phyloP scores from a whole-genome alignment of 2,113 vertebrate genomes.

The Excalfactoria chinensis region DNA sequence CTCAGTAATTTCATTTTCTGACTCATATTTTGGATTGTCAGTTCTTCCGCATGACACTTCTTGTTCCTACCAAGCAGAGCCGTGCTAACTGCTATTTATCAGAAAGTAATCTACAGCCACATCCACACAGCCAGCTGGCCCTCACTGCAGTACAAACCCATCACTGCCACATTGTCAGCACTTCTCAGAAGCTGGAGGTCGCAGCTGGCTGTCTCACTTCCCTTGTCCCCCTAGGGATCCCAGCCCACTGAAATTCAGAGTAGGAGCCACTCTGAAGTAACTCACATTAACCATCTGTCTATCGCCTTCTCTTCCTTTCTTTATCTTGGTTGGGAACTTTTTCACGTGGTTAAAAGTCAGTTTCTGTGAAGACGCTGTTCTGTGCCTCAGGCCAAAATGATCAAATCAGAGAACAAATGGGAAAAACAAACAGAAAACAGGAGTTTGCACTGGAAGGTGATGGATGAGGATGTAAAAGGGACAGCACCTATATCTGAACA shows the following conservation, averaged over 20 bases:
- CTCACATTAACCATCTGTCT: neutral
- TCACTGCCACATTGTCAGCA: neutral
- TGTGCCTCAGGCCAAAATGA: neutral
- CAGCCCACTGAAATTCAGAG: neutral
- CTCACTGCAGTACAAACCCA: neutral
- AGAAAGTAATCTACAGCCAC: conserved; percentile 7
- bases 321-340: neutral
- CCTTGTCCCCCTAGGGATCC: neutral
- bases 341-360: neutral
- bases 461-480: neutral
- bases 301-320: neutral
- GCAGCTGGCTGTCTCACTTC: neutral
- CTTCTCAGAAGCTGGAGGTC: neutral
- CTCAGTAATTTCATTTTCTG: conserved; percentile 21
- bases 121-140: neutral
- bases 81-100: neutral
- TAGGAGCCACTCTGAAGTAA: neutral
- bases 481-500: neutral
- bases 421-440: neutral
- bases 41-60: neutral
- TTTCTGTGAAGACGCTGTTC: neutral
- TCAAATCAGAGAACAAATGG: neutral
- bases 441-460: neutral
- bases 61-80: neutral
- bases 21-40: conserved; percentile 11